Evolutionary conservation across 2,113 vertebrate species (phyloP), one percentile per base, ranked within the genome.

Genomic region (Morphnarchus princeps): DNA sequence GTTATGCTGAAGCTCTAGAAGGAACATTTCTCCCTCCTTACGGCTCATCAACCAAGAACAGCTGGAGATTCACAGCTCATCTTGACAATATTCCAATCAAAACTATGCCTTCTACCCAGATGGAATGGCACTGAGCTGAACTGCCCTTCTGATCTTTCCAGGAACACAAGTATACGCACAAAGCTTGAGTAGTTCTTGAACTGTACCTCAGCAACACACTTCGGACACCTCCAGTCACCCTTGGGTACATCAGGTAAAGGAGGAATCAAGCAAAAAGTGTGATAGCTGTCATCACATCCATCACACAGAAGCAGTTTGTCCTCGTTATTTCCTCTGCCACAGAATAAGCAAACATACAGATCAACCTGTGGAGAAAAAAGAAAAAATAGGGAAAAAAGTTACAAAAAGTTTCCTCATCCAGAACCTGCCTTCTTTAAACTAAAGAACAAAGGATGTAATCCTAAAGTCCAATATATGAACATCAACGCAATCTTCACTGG

Each of bases 281-380:
- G 99, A 96, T 99, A 99, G 98, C 99, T 99, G 97, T 99, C 99
- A 84, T 99, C 99, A 94, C 99, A 99, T 67, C 99, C 99, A 65
- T 99, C 99, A 95, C 99, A 99, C 90, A 99, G 97, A 19, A 99
- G 98, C 62, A 99, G 97, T 43, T 99, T 99, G 93, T 99, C 99
- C 95, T 99, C 99, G 3, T 99, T 99, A 54, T 99, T 99, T 26
- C 99, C 99, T 40, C 99, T 98, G 42, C 99, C 99, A 95, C 99
- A 99, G 86, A 99, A 99, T 89, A 99, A 98, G 93, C 99, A 99
- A 94, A 99, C 98, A 90, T 99, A 99, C 36, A 99, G 98, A 97
- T 99, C 99, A 54, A 99, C 99, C 99, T 99, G 97, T 19, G 63
- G 38, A 42, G 42, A 59, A 65, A 55, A 49, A 36, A 26, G 15